phyloP scores from a whole-genome alignment of 2,888 invertebrate genomes.

The Orthosia cruda region DNA sequence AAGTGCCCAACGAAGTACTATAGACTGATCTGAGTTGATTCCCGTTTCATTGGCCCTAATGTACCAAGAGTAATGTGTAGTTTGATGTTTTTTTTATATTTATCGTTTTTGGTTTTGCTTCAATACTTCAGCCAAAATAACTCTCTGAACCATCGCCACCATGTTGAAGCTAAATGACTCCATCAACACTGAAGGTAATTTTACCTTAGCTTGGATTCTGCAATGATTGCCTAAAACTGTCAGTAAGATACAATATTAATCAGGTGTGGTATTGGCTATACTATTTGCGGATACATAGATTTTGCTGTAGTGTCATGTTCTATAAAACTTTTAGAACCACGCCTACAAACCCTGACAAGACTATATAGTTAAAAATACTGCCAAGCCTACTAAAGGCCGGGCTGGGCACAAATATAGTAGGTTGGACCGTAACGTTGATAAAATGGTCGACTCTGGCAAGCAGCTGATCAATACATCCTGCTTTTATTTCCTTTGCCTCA shows the following conservation, averaged over 20 bases:
- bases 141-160: not conserved
- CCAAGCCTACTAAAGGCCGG: constrained; percentile 27
- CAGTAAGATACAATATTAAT: no score
- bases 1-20: constrained; percentile 29
- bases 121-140: not conserved
- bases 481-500: not conserved
- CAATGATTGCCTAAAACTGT: no score
- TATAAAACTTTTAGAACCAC: constrained; percentile 11
- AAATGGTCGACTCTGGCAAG: not conserved
- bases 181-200: not conserved
- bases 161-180: not conserved
- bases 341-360: constrained; percentile 1
- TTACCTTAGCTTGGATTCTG: not conserved
- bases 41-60: not conserved
- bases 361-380: constrained; percentile 32
- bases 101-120: not conserved
- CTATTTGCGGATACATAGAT: not conserved
- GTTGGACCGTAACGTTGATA: constrained; percentile 10
- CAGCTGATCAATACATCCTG: constrained; percentile 32
- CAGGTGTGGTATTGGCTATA: not conserved
- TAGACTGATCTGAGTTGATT: not conserved
- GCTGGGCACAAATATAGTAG: constrained; percentile 11
- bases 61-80: not conserved
- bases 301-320: not conserved
- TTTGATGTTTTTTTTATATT: not conserved